Conservation (phyloP, 2,113 vertebrate species). For the Nerophis lumbriciformis region DNA sequence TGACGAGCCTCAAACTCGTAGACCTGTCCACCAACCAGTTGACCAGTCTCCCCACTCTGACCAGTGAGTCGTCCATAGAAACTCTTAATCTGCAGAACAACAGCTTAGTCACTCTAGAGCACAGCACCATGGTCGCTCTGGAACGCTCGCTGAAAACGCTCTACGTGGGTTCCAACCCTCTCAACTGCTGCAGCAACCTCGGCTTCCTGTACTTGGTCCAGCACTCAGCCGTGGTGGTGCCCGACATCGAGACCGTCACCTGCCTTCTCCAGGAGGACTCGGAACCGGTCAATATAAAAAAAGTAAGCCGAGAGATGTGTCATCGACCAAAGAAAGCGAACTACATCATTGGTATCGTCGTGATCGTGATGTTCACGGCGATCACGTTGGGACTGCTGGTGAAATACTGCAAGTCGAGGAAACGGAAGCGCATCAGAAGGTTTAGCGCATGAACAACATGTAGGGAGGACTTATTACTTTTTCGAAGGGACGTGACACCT, state of each 20-base stretch:
- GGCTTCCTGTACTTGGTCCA: slow-evolving; percentile 80
- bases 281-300: slow-evolving; percentile 68
- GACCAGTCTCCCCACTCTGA: slow-evolving; percentile 75
- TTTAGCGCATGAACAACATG: slow-evolving; percentile 49
- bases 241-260: slow-evolving; percentile 69
- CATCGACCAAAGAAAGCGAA: slow-evolving; percentile 61
- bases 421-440: slow-evolving; percentile 39
- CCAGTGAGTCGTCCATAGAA: slow-evolving; percentile 76
- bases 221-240: slow-evolving; percentile 73
- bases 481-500: neutral
- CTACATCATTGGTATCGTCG: slow-evolving; percentile 68
- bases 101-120: slow-evolving; percentile 77
- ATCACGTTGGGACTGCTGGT: slow-evolving; percentile 52
- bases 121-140: slow-evolving; percentile 73
- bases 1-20: slow-evolving; percentile 76
- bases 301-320: slow-evolving; percentile 78
- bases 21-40: slow-evolving; percentile 86
- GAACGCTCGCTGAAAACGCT: slow-evolving; percentile 81
- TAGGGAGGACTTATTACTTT: too few relatives aligned
- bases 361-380: slow-evolving; percentile 48
- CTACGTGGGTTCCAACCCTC: slow-evolving; percentile 84
- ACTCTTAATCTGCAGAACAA: slow-evolving; percentile 88
- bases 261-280: slow-evolving; percentile 72
- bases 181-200: slow-evolving; percentile 84
- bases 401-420: slow-evolving; percentile 49